Conservation (phyloP, 2,113 vertebrate species). For the Plectropomus leopardus region DNA sequence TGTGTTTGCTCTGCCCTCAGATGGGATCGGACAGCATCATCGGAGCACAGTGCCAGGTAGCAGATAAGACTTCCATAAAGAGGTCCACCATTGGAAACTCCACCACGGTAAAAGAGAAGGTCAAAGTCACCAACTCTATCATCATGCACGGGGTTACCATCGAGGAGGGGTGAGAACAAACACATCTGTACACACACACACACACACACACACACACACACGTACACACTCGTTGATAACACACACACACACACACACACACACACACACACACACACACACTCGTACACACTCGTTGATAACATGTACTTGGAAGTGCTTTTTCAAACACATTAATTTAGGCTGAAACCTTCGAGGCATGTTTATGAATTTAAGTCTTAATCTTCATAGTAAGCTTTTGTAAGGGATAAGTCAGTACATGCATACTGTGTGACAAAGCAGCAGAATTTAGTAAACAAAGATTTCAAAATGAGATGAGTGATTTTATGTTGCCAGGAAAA, state of each 20-base stretch:
- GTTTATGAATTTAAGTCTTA: conserved; percentile 43
- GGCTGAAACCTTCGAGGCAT: conserved; percentile 33
- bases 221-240: conserved; percentile 22
- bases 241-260: no score
- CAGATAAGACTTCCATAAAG: conserved; percentile 95
- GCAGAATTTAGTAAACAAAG: conserved; percentile 32
- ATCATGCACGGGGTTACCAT: conserved; percentile 97
- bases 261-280: no score
- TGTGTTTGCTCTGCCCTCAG: conserved; percentile 74
- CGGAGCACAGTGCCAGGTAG: conserved; percentile 89
- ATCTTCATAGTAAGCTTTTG: conserved; percentile 10
- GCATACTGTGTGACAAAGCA: conserved; percentile 18
- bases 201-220: no score
- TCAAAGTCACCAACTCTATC: conserved; percentile 94
- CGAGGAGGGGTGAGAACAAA: conserved; percentile 92
- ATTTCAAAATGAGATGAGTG: conserved; percentile 26
- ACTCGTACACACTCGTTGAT: conserved; percentile 23
- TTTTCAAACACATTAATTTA: conserved; percentile 4
- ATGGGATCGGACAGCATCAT: conserved; percentile 94
- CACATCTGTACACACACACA: conserved; percentile 36
- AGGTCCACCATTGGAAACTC: conserved; percentile 90
- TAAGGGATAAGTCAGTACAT: conserved; percentile 32
- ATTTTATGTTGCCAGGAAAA: not conserved
- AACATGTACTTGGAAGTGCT: conserved; percentile 29
- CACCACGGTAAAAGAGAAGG: conserved; percentile 91